Conservation (phyloP, 2,113 vertebrate genomes). For the Hoplias malabaricus region DNA sequence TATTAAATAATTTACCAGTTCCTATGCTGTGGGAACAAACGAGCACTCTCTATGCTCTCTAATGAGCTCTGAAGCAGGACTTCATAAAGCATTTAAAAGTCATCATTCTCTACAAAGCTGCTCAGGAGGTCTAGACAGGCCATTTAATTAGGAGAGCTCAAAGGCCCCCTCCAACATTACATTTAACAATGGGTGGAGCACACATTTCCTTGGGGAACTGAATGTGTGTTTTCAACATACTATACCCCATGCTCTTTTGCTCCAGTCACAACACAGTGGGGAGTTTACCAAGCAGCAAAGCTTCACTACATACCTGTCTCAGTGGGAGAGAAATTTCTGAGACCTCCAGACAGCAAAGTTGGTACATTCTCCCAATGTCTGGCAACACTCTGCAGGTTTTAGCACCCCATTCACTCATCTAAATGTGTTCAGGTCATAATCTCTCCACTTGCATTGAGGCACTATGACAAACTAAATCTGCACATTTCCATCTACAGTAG, state of each 20-base stretch:
- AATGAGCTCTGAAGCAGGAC: conserved; percentile 12
- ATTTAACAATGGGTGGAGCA: neutral
- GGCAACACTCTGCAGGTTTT: neutral
- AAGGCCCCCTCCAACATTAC: neutral
- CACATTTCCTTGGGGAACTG: neutral
- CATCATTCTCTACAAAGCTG: neutral
- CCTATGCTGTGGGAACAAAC: conserved; percentile 1
- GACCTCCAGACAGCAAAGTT: conserved; percentile 15
- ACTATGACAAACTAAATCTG: neutral
- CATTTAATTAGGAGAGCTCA: conserved; percentile 21
- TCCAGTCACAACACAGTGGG: neutral
- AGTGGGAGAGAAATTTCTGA: neutral
- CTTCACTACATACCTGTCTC: neutral
- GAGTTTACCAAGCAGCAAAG: conserved; percentile 2
- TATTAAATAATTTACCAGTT: conserved; percentile 7
- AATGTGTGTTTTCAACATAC: neutral
- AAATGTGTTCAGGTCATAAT: neutral
- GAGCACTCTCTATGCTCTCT: neutral
- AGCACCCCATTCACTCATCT: neutral
- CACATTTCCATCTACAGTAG: neutral
- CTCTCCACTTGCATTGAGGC: neutral
- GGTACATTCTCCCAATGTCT: conserved; percentile 23
- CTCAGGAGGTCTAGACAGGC: conserved; percentile 15
- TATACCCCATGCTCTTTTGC: neutral
- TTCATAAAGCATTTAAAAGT: conserved; percentile 12